Evolutionary conservation across 2,888 invertebrate species (phyloP).

Genomic region (Hetaerina titia): DNA sequence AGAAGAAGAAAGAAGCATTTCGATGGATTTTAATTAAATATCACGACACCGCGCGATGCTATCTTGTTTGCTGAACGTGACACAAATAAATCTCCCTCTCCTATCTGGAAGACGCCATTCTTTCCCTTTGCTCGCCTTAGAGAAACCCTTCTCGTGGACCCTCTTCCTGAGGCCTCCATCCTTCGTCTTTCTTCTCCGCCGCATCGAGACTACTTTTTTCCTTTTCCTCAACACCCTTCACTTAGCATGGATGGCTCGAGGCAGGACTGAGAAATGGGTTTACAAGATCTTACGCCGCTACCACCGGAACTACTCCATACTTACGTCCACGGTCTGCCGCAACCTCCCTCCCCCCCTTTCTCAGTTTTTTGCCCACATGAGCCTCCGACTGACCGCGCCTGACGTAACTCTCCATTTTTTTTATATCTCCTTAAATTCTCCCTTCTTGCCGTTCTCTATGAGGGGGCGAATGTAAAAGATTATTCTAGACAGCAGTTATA

Average conservation of each 20-base stretch:
- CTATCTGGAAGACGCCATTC: conserved; percentile 34
- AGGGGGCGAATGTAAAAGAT: background rate
- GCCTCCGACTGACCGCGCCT: background rate
- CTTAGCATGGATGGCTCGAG: background rate
- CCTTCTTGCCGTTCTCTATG: background rate
- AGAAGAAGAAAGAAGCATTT: background rate
- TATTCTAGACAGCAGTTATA: background rate
- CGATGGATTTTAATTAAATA: conserved; percentile 10
- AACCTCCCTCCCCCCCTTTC: background rate
- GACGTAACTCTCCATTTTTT: background rate
- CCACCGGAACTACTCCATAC: background rate
- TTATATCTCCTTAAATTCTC: background rate
- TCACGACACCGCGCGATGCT: background rate
- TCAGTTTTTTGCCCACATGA: background rate
- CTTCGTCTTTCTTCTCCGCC: background rate
- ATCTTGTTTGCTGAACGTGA: conserved; percentile 57
- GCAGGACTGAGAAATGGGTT: conserved; percentile 46
- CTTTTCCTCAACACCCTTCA: background rate
- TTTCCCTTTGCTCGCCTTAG: background rate
- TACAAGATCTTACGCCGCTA: background rate
- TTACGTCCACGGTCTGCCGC: background rate
- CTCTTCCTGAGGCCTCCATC: background rate
- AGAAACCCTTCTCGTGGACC: background rate
- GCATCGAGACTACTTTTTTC: background rate
- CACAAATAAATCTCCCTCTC: background rate